Evolutionary conservation across 2,797 vertebrate genomes (phyloP), one percentile per base, ranked within the genome.

Genomic region (Clarias fuscus): DNA sequence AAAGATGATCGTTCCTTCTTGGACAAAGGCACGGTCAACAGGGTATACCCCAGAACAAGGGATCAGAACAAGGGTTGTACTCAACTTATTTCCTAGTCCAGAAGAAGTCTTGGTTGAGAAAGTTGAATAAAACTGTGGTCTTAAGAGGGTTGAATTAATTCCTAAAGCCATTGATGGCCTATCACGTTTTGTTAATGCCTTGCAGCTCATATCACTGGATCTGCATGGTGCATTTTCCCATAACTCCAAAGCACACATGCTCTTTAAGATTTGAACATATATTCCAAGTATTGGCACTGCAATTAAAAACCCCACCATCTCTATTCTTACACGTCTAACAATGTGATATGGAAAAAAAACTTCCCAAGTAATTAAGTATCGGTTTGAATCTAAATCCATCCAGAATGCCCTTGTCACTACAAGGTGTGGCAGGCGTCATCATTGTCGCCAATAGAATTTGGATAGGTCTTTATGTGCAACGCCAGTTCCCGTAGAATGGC

Each of bases 121-220:
- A 18, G 7, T 5, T 40, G 20, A 64, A 24, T 4, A 24, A 13
- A 76, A 43, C 61, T 14, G 17, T 65, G 22, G 61, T 7, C 79
- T 67, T 62, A 11, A 62, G 22, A 62, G 20, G 58, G 53, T 20
- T 40, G 22, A 65, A 48, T 5, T 18, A 24, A 24, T 43, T 65
- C 24, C 14, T 17, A 2, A 43, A 65, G 5, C 37, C 20, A 48
- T n/a, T 59, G 27, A 27, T 61, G 58, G 58, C 24, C 14, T 17
- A 2, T 40, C 11, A 65, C 24, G 27, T 27, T 37, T 48, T 53
- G 67, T 67, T 67, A 7, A 48, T 65, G 24, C 61, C 61, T 78
- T 81, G 61, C 37, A 79, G 33, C 58, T 79, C 30, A 40, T 61
- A 22, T 78, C 77, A 81, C 22, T 65, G 37, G 24, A n/a, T 48